Evolutionary conservation across 2,888 invertebrate genomes (phyloP).

Genomic region (Pristionchus fissidentatus): DNA sequence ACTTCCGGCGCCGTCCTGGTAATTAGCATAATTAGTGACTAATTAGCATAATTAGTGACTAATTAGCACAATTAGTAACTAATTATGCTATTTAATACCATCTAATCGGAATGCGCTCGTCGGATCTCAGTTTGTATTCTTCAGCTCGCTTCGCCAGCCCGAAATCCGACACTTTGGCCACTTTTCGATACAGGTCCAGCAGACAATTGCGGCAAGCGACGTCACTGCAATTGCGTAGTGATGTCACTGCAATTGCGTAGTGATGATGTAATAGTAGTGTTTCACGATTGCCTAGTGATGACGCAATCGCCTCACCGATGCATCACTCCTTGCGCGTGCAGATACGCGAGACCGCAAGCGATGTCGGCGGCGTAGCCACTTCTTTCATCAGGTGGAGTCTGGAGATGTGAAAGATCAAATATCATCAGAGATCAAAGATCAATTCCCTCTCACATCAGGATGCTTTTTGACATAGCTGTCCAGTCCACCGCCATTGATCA

Average conservation of each 20-base stretch:
- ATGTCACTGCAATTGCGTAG: not conserved
- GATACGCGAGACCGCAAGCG: slow-evolving; percentile 30
- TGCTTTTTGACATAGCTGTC: slow-evolving; percentile 34
- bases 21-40: not conserved
- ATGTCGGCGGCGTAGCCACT: slow-evolving; percentile 5
- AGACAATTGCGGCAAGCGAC: slow-evolving; percentile 44
- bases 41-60: not conserved
- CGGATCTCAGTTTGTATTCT: not conserved
- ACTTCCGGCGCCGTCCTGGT: slow-evolving; percentile 43
- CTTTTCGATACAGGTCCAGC: slow-evolving; percentile 1
- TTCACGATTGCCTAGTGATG: not conserved
- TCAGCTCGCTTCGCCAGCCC: slow-evolving; percentile 1
- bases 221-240: not conserved
- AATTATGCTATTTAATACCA: not conserved
- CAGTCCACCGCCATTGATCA: slow-evolving; percentile 37
- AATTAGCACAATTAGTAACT: not conserved
- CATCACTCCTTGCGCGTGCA: slow-evolving; percentile 17
- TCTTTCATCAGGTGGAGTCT: not conserved
- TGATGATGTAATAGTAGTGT: not conserved
- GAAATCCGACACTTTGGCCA: slow-evolving; percentile 45
- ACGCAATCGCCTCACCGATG: slow-evolving; percentile 14
- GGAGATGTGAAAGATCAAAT: not conserved
- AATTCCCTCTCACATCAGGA: not conserved
- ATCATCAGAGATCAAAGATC: slow-evolving; percentile 3
- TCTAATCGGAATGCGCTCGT: slow-evolving; percentile 40